phyloP scores from a whole-genome alignment of 2,888 invertebrate species.

The Apomyelois bistriatella region DNA sequence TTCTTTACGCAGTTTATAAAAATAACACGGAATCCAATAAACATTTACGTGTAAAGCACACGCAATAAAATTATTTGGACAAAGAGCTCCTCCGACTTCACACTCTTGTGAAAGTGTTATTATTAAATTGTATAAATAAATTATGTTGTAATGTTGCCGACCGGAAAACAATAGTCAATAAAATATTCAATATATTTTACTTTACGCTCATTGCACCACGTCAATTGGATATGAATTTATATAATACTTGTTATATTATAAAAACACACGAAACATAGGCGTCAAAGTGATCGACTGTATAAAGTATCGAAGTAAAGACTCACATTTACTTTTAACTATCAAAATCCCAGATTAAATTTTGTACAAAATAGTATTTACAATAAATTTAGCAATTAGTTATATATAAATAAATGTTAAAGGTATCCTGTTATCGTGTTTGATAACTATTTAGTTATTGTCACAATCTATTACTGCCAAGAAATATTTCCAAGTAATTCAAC shows the following conservation, averaged over 20 bases:
- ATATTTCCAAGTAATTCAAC: no score
- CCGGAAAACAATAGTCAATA: constrained; percentile 55
- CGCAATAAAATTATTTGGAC: constrained; percentile 1
- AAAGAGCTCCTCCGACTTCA: not conserved
- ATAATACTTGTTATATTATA: constrained; percentile 31
- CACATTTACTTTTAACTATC: no score
- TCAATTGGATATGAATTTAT: constrained; percentile 39
- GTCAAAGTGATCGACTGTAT: constrained; percentile 11
- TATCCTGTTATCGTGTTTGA: no score
- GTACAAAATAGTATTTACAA: no score
- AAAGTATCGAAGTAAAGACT: not conserved
- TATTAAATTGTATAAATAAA: constrained; percentile 22
- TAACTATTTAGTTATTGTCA: no score
- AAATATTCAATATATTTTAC: constrained; percentile 54
- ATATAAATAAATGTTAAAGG: no score
- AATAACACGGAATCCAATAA: not conserved
- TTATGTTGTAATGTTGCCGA: constrained; percentile 33
- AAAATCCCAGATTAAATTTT: no score
- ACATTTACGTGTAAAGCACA: not conserved
- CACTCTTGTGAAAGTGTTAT: constrained; percentile 14
- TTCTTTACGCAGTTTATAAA: not conserved
- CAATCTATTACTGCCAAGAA: no score
- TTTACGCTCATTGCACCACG: constrained; percentile 34
- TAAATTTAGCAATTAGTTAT: no score
- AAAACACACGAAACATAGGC: constrained; percentile 26